phyloP scores from a whole-genome alignment of 1,140 invertebrate genomes.

The Drosophila neocordata region DNA sequence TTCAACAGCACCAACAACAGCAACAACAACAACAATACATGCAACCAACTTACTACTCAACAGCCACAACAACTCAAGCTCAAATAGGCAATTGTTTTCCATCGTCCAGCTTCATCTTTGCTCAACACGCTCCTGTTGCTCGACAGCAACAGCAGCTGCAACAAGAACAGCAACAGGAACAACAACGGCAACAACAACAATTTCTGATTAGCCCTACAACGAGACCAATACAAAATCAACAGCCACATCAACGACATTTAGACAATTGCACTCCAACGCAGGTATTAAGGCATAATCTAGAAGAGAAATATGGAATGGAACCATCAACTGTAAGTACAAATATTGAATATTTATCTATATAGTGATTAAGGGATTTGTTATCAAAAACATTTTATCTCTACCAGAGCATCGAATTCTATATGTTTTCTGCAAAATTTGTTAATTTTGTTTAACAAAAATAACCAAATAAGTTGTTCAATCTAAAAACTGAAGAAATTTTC shows the following conservation, averaged over 20 bases:
- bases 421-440: too few relatives aligned
- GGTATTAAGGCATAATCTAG: constrained; percentile 16
- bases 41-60: constrained; percentile 33
- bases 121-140: constrained; percentile 26
- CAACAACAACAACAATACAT: constrained; percentile 34
- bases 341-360: not conserved
- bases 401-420: too few relatives aligned
- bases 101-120: constrained; percentile 27
- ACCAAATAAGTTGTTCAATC: too few relatives aligned
- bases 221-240: constrained; percentile 33
- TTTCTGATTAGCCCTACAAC: constrained; percentile 36
- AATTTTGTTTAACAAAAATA: too few relatives aligned
- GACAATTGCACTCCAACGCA: constrained; percentile 10
- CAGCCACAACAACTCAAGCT: constrained; percentile 51
- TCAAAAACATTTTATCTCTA: too few relatives aligned
- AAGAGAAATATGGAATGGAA: constrained; percentile 16
- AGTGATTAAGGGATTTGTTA: too few relatives aligned
- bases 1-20: constrained; percentile 33
- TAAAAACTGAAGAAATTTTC: too few relatives aligned
- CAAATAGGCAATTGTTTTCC: constrained; percentile 46
- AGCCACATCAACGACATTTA: constrained; percentile 10
- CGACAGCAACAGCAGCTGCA: constrained; percentile 45
- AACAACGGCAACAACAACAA: constrained; percentile 21
- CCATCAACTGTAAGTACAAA: not conserved
- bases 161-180: constrained; percentile 44